phyloP scores from a whole-genome alignment of 2,888 invertebrate species.

The Chamaedrilus cognettii region DNA sequence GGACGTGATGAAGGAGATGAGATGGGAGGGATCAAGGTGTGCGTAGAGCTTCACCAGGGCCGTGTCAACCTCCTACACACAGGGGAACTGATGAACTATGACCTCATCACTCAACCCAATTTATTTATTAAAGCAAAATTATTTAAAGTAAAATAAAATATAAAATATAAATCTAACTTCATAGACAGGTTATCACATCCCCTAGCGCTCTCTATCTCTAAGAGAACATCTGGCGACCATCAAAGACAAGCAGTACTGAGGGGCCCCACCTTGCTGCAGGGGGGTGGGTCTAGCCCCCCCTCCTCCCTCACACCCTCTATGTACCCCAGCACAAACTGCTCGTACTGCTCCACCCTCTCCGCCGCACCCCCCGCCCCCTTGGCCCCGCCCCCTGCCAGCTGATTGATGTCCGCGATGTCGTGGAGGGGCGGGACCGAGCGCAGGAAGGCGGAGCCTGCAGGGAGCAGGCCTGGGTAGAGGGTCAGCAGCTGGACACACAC shows the following conservation, averaged over 20 bases:
- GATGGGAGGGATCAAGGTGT: slow-evolving; percentile 52
- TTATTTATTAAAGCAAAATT: too few species aligned
- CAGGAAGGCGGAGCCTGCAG: slow-evolving; percentile 57
- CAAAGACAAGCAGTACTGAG: too few species aligned
- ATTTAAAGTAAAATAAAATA: too few species aligned
- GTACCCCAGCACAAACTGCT: slow-evolving; percentile 52
- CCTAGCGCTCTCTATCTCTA: too few species aligned
- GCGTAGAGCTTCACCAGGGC: slow-evolving; percentile 61
- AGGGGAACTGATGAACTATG: neutral
- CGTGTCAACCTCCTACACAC: slow-evolving; percentile 59
- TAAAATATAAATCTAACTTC: too few species aligned
- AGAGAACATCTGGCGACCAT: too few species aligned
- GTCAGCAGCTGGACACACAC: slow-evolving; percentile 60
- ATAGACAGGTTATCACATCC: too few species aligned
- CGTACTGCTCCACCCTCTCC: slow-evolving; percentile 49
- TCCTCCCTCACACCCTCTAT: slow-evolving; percentile 57
- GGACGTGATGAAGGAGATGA: slow-evolving; percentile 50
- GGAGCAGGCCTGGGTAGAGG: slow-evolving; percentile 61
- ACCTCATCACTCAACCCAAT: too few species aligned
- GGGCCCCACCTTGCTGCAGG: slow-evolving; percentile 49
- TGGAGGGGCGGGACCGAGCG: slow-evolving; percentile 61
- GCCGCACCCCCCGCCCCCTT: neutral
- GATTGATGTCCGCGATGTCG: slow-evolving; percentile 61
- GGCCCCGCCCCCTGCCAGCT: slow-evolving; percentile 55
- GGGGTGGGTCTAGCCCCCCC: slow-evolving; percentile 45